Conservation (phyloP, 2,888 invertebrate genomes). For the Dorcus parallelipipedus region DNA sequence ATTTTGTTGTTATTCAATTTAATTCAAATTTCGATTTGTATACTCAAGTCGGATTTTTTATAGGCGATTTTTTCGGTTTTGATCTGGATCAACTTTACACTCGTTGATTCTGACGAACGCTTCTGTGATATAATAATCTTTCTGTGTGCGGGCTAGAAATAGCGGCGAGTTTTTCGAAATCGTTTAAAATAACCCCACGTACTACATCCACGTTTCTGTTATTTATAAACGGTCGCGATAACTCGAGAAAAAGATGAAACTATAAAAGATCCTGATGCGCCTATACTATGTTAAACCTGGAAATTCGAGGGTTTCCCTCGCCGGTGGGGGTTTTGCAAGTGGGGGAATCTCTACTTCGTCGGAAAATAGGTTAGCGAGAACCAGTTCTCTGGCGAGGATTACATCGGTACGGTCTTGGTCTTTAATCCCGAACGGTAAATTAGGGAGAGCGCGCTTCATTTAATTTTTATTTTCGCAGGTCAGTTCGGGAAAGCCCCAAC, state of each 20-base stretch:
- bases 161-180: neutral
- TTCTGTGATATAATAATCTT: neutral
- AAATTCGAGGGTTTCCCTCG: constrained; percentile 15
- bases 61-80: no score
- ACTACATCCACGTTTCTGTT: neutral
- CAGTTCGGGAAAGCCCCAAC: constrained; percentile 60
- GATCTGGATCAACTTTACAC: no score
- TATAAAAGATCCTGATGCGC: neutral
- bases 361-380: constrained; percentile 22
- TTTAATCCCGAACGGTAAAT: neutral
- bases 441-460: neutral
- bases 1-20: no score
- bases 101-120: neutral
- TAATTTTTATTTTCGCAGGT: constrained; percentile 51
- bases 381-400: constrained; percentile 12
- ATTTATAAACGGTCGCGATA: neutral
- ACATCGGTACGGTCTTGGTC: neutral
- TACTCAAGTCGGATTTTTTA: no score
- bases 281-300: constrained; percentile 13
- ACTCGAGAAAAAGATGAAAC: neutral
- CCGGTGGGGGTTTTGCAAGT: constrained; percentile 17
- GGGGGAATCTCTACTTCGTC: constrained; percentile 27
- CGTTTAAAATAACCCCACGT: neutral
- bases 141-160: neutral
- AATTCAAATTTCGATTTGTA: no score